A percentile compares a stretch with the other conserved stretches of the same genome.
Conservation (phyloP, 2,797 vertebrate genomes). For the Crenuchus spilurus region DNA sequence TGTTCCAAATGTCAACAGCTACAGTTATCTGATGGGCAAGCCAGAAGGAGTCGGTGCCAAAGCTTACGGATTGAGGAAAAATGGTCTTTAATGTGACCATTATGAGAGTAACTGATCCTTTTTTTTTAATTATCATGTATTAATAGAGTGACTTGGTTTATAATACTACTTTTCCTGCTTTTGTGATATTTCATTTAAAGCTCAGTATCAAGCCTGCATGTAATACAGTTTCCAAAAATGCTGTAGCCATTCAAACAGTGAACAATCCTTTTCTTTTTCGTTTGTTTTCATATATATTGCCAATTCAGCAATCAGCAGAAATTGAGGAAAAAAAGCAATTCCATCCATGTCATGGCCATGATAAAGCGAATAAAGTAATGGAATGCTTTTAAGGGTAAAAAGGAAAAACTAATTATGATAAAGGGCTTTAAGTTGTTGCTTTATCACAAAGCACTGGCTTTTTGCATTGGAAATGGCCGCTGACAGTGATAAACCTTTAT, state of each 20-base stretch:
- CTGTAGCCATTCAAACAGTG: no score
- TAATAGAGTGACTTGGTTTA: no score
- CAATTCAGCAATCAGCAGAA: conserved; percentile 44
- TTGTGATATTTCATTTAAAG: neutral
- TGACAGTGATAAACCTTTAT: conserved; percentile 81
- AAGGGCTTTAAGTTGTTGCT: conserved; percentile 82
- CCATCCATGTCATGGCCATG: conserved; percentile 69
- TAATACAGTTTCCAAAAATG: no score
- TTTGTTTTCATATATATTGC: conserved; percentile 6
- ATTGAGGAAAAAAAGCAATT: conserved; percentile 71
- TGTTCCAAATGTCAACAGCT: conserved; percentile 3
- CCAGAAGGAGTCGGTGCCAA: neutral
- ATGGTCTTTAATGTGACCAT: neutral
- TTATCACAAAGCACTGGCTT: conserved; percentile 79
- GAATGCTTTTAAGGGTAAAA: conserved; percentile 81
- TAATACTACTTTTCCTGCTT: neutral
- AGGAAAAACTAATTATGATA: conserved; percentile 87
- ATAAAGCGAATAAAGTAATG: conserved; percentile 78
- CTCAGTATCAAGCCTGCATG: no score
- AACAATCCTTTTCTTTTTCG: no score
- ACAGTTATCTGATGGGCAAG: conserved; percentile 16
- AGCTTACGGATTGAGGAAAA: neutral
- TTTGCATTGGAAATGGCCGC: conserved; percentile 76
- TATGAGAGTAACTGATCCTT: neutral
- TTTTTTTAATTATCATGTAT: neutral